Conservation (phyloP, 2,888 invertebrate species). For the Chrysomela aeneicollis region DNA sequence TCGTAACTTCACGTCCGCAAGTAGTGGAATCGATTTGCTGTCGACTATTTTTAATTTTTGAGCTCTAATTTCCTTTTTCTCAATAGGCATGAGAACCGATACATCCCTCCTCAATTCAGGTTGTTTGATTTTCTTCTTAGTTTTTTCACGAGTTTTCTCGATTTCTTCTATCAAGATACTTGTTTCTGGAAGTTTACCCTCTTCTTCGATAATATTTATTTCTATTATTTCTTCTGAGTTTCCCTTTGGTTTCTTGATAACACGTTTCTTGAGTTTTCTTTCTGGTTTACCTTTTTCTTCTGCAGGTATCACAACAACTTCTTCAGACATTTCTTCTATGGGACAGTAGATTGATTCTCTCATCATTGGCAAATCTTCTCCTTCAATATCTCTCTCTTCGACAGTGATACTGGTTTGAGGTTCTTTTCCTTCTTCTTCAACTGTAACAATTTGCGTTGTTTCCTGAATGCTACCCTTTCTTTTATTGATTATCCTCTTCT, state of each 20-base stretch:
- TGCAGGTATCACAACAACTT: conserved; percentile 47
- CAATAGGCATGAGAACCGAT: conserved; percentile 50
- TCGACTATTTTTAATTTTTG: conserved; percentile 69
- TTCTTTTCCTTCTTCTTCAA: conserved; percentile 51
- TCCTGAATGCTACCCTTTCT: conserved; percentile 54
- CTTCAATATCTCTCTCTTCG: conserved; percentile 53
- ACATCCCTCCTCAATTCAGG: conserved; percentile 47
- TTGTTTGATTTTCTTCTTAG: conserved; percentile 25
- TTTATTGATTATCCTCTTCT: conserved; percentile 56
- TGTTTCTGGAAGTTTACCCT: conserved; percentile 61
- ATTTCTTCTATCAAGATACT: conserved; percentile 55
- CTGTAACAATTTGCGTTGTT: conserved; percentile 50
- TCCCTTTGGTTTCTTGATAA: conserved; percentile 51
- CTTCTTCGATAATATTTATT: conserved; percentile 61
- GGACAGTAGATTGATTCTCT: conserved; percentile 48
- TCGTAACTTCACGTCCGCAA: conserved; percentile 72
- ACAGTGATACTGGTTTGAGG: conserved; percentile 57
- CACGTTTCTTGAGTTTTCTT: conserved; percentile 50
- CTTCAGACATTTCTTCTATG: conserved; percentile 50
- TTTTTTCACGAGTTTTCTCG: conserved; percentile 15
- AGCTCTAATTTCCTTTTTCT: conserved; percentile 68
- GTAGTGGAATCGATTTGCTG: conserved; percentile 60
- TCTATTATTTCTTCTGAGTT: conserved; percentile 58
- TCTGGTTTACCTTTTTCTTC: conserved; percentile 40
- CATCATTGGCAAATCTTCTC: conserved; percentile 48